These are phyloP conservation scores for Notodonta ziczac DNA, from an alignment of 2,888 invertebrate genomes.

Conservation along the genomic window DNA sequence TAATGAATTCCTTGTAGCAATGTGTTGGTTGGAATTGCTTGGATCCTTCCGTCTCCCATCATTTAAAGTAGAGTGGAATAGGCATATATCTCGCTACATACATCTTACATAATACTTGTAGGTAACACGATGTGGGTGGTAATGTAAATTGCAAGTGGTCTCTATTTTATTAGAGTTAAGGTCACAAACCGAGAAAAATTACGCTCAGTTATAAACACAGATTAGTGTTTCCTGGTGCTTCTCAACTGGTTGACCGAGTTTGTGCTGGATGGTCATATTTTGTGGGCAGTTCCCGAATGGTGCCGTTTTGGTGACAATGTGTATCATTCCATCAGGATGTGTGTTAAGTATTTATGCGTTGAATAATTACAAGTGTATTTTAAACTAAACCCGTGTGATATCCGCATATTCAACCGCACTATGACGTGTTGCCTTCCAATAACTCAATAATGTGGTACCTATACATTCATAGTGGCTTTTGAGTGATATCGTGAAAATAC, in stretches of 20 bases:
- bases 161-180: slow-evolving; percentile 4
- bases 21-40: too few relatives aligned
- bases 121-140: not conserved
- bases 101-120: too few relatives aligned
- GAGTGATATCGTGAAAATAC: too few relatives aligned
- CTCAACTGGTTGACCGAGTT: slow-evolving; percentile 12
- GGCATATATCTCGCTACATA: too few relatives aligned
- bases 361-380: slow-evolving; percentile 16
- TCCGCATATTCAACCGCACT: not conserved
- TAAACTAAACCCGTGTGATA: slow-evolving; percentile 7
- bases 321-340: slow-evolving; percentile 15
- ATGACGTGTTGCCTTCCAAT: too few relatives aligned
- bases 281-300: slow-evolving; percentile 13
- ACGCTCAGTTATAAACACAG: slow-evolving; percentile 18
- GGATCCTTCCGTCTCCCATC: too few relatives aligned
- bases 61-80: too few relatives aligned
- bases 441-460: too few relatives aligned
- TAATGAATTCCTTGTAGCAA: too few relatives aligned
- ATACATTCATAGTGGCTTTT: too few relatives aligned
- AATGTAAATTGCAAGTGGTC: slow-evolving; percentile 13
- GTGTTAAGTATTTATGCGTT: slow-evolving; percentile 15
- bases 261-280: slow-evolving; percentile 2
- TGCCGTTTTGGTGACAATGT: slow-evolving; percentile 17
- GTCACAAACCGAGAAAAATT: slow-evolving; percentile 15
- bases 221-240: slow-evolving; percentile 18